These are phyloP conservation scores for Dryocosmus kuriphilus DNA, from an alignment of 2,888 invertebrate species.

Conservation along the genomic window DNA sequence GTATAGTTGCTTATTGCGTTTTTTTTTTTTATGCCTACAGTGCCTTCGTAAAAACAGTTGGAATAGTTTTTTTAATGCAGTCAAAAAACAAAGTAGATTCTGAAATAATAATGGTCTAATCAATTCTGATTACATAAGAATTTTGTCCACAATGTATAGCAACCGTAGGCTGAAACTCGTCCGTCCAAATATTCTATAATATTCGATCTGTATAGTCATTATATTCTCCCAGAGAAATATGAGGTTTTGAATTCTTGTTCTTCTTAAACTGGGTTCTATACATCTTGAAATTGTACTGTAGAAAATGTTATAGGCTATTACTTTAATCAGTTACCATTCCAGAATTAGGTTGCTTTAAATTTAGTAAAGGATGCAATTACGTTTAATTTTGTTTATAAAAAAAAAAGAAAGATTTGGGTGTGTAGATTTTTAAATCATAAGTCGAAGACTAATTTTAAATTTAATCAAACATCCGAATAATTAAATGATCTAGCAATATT, in stretches of 20 bases:
- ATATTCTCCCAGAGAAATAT: neutral
- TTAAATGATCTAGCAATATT: neutral
- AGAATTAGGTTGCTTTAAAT: neutral
- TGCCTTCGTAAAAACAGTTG: neutral
- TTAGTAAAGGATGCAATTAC: neutral
- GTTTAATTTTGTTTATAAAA: no score
- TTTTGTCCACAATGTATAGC: constrained; percentile 43
- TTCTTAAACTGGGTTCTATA: neutral
- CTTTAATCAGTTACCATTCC: neutral
- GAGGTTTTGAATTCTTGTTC: neutral
- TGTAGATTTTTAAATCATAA: neutral
- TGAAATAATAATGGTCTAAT: constrained; percentile 5
- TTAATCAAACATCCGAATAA: neutral
- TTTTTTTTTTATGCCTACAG: constrained; percentile 12
- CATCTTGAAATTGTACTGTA: neutral
- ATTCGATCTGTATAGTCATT: no score
- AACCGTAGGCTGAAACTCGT: constrained; percentile 70
- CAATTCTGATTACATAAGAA: neutral
- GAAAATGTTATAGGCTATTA: neutral
- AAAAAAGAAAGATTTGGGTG: no score
- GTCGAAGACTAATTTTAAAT: neutral
- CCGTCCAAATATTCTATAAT: no score
- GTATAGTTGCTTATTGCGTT: neutral
- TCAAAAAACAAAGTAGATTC: neutral
- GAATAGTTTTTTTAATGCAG: neutral